Evolutionary conservation across 2,113 vertebrate genomes (phyloP).

Genomic region (Leucopternis melanops): DNA sequence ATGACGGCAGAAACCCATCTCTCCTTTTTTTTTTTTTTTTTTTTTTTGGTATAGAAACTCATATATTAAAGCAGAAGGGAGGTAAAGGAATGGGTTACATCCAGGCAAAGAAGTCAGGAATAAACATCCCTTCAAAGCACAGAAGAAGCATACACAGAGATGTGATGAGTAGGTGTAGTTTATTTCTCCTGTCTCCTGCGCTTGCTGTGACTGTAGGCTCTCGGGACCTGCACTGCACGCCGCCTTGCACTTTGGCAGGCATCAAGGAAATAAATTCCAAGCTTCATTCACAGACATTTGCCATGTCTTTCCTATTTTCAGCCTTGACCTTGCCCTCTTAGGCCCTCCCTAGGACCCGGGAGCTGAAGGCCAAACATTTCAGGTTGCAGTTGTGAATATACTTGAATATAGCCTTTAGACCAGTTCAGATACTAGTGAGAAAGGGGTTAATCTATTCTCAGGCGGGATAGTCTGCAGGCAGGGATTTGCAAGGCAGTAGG

Average conservation of each 20-base stretch:
- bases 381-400: background rate
- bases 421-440: background rate
- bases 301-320: background rate
- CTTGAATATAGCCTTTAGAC: background rate
- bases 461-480: background rate
- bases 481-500: background rate
- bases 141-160: background rate
- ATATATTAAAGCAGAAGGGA: background rate
- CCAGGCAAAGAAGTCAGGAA: background rate
- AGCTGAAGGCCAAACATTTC: background rate
- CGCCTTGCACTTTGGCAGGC: background rate
- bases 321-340: background rate
- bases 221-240: rapidly evolving
- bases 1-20: background rate
- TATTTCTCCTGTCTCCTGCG: background rate
- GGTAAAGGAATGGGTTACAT: background rate
- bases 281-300: background rate
- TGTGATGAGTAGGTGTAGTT: background rate
- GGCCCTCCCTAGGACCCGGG: background rate
- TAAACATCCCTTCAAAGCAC: background rate
- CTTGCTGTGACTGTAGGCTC: background rate
- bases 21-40: background rate
- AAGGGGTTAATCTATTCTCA: background rate
- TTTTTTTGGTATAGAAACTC: background rate
- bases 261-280: background rate